Evolutionary conservation across 2,797 vertebrate genomes (phyloP), one percentile per base, ranked within the genome.

Genomic region (Tragelaphus eurycerus): DNA sequence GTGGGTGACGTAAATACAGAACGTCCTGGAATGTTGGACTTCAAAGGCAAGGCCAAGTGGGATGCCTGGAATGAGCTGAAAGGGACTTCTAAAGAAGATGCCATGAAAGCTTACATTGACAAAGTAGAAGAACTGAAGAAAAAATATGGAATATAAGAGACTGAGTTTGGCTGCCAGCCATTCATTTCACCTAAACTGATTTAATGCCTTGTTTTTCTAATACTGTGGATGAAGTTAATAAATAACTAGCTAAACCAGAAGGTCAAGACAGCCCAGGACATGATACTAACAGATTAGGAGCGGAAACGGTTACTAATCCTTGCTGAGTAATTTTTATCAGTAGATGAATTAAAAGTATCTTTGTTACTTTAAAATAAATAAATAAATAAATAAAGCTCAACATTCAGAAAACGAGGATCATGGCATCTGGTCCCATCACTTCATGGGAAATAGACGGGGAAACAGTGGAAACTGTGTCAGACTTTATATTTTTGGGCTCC

Each of bases 31-130:
- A 96, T 99, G 31, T n/a, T 99, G 17, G 99, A 99, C 98, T 98
- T 99, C 54, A 97, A 98, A 96, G 99, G 99, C 90, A 99, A 99
- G 98, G 98, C 98, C 29, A 99, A 99, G 97, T 99, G 99, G 99
- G 99, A 99, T 55, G 99, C 99, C 2, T 99, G 99, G 99, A 98
- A 97, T 0, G 34, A 52, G 17, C 97, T 98, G 93, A 99, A 99
- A 99, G 99, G 99, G 78, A 97, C 98, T 86, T 98, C 99, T 97
- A 99, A 99, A 98, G 99, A 99, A 13, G 99, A 99, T 38, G 38
- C 38, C 38, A 38, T 38, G 38, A 38, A 38, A 38, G 38, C 38
- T 38, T 38, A 38, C 38, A 38, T 38, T 38, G 38, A 38, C 38
- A 38, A 38, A 38, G 38, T 38, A 38, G 38, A 38, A 38, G 38